Conservation (phyloP, 2,113 vertebrate species). For the Rhabdornis inornatus region DNA sequence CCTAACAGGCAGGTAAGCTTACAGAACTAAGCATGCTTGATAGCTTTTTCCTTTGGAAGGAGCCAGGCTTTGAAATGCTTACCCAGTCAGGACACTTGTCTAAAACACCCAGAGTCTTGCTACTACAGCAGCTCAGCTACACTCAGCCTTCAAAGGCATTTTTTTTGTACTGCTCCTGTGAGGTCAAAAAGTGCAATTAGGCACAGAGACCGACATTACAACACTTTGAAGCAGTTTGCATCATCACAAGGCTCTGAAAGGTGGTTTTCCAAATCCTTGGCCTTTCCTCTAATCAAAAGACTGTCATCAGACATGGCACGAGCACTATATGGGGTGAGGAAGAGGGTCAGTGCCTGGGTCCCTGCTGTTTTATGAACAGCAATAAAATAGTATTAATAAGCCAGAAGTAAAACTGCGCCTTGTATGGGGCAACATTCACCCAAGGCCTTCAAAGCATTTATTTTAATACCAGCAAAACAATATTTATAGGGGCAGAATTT, state of each 20-base stretch:
- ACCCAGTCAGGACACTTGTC: neutral
- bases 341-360: neutral
- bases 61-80: neutral
- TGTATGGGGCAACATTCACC: neutral
- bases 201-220: neutral
- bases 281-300: neutral
- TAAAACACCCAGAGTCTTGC: neutral
- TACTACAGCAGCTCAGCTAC: neutral
- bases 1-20: neutral
- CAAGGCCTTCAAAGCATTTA: neutral
- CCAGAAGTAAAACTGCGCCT: neutral
- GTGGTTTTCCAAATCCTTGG: neutral
- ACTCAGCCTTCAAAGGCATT: neutral
- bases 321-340: neutral
- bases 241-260: neutral
- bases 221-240: neutral
- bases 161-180: neutral
- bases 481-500: conserved; percentile 10
- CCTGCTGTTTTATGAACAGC: neutral
- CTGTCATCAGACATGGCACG: accelerated
- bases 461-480: neutral
- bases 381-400: neutral
- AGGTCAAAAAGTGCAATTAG: conserved; percentile 8
- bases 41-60: neutral
- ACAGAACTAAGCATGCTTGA: neutral